Conservation (phyloP, 2,888 invertebrate species). For the Alloplasta piceator region DNA sequence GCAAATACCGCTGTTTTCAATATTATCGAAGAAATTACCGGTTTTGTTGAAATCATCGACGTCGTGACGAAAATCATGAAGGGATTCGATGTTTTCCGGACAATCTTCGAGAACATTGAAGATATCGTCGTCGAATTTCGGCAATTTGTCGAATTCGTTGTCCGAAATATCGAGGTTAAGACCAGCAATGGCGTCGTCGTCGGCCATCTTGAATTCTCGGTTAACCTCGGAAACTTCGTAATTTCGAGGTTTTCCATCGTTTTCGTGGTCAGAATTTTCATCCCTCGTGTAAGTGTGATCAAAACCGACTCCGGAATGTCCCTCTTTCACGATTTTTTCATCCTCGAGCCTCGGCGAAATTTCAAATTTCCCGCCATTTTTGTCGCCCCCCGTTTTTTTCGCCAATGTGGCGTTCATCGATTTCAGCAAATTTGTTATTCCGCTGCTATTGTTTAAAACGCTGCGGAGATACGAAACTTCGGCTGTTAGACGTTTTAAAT, state of each 20-base stretch:
- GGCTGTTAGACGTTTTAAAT: slow-evolving; percentile 84
- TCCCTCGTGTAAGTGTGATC: slow-evolving; percentile 55
- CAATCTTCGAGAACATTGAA: slow-evolving; percentile 23
- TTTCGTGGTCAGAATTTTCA: not conserved
- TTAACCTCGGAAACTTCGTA: not conserved
- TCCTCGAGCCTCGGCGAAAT: not conserved
- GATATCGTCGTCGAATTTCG: slow-evolving; percentile 54
- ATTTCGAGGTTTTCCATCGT: not conserved
- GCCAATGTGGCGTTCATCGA: slow-evolving; percentile 80
- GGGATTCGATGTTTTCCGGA: not conserved
- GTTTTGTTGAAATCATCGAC: slow-evolving; percentile 28
- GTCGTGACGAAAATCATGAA: not conserved
- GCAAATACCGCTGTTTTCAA: slow-evolving; percentile 85
- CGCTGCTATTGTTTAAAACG: slow-evolving; percentile 85
- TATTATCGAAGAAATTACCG: slow-evolving; percentile 68
- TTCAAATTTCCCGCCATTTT: slow-evolving; percentile 12
- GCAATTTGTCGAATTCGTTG: slow-evolving; percentile 39
- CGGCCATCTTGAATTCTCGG: not conserved
- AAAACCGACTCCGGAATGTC: not conserved
- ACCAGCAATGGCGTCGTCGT: slow-evolving; percentile 9
- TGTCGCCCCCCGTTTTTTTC: not conserved
- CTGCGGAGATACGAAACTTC: slow-evolving; percentile 85
- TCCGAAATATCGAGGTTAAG: slow-evolving; percentile 29
- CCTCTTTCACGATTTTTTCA: too few species aligned
- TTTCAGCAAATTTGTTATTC: slow-evolving; percentile 84